Evolutionary conservation across 1,140 invertebrate species (phyloP).

Genomic region (Andricus grossulariae): DNA sequence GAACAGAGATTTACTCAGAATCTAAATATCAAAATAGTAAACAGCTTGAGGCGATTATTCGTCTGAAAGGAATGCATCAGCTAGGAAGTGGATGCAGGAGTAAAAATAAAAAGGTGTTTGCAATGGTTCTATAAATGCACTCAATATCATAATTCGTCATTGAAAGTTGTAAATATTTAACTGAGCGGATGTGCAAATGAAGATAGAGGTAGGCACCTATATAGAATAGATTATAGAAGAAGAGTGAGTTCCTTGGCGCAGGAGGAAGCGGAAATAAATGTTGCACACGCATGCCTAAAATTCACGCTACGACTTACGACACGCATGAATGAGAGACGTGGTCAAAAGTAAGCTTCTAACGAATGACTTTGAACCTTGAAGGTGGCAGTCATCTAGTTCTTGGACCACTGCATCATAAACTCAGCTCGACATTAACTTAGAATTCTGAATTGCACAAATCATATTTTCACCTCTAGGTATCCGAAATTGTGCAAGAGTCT

Average conservation of each 20-base stretch:
- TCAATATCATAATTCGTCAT: constrained; percentile 31
- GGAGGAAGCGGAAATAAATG: constrained; percentile 30
- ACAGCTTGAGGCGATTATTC: too few species aligned
- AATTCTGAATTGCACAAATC: background rate
- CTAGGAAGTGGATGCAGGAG: background rate
- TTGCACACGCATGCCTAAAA: constrained; percentile 25
- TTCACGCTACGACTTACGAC: constrained; percentile 19
- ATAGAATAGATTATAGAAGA: background rate
- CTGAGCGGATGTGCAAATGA: background rate
- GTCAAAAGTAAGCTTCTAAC: constrained; percentile 23
- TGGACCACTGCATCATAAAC: background rate
- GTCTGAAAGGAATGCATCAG: background rate
- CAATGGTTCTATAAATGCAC: background rate
- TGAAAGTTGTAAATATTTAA: constrained; percentile 27
- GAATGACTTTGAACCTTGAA: constrained; percentile 31
- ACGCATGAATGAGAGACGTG: constrained; percentile 29
- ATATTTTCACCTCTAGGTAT: background rate
- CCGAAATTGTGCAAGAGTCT: too few species aligned
- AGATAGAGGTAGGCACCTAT: background rate
- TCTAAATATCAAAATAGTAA: too few species aligned
- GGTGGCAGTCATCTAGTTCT: background rate
- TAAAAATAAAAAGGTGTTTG: constrained; percentile 6
- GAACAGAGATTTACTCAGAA: too few species aligned
- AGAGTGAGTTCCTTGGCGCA: constrained; percentile 20
- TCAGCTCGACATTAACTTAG: constrained; percentile 1